These are phyloP conservation scores for Dicycla oo DNA, from an alignment of 2,888 invertebrate genomes.

Conservation along the genomic window DNA sequence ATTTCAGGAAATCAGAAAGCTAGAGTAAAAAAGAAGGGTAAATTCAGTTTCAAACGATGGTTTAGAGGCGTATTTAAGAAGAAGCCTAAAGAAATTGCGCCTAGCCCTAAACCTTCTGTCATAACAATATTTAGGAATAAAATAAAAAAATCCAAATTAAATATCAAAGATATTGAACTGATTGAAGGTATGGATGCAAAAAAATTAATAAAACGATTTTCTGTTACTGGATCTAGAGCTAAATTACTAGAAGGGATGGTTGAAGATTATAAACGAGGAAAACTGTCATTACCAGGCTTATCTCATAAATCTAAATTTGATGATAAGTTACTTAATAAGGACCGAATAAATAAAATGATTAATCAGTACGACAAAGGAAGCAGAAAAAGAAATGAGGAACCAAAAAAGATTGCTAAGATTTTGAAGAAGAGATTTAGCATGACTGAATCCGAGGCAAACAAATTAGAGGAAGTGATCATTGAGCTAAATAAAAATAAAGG, in stretches of 20 bases:
- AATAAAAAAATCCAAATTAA: constrained; percentile 60
- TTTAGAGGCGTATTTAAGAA: constrained; percentile 36
- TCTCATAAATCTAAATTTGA: constrained; percentile 64
- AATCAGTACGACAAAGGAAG: constrained; percentile 60
- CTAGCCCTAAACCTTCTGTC: constrained; percentile 11
- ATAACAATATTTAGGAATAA: constrained; percentile 66
- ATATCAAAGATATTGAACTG: constrained; percentile 65
- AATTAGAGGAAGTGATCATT: constrained; percentile 39
- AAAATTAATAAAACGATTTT: constrained; percentile 65
- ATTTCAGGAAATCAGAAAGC: constrained; percentile 23
- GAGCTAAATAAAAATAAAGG: constrained; percentile 36
- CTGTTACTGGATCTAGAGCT: constrained; percentile 63
- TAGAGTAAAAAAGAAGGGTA: constrained; percentile 10
- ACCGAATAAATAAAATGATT: constrained; percentile 62
- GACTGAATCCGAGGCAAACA: constrained; percentile 12
- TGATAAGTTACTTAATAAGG: constrained; percentile 62
- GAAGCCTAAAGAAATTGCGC: constrained; percentile 26
- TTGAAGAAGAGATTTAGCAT: constrained; percentile 50
- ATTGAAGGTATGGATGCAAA: constrained; percentile 59
- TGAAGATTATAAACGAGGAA: constrained; percentile 67
- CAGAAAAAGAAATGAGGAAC: constrained; percentile 45
- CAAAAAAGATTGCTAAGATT: constrained; percentile 32
- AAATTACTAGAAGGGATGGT: constrained; percentile 68
- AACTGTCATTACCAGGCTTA: constrained; percentile 62
- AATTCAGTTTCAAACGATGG: constrained; percentile 25